These are phyloP conservation scores for Brenthis ino DNA, from an alignment of 2,888 invertebrate genomes.

Conservation along the genomic window DNA sequence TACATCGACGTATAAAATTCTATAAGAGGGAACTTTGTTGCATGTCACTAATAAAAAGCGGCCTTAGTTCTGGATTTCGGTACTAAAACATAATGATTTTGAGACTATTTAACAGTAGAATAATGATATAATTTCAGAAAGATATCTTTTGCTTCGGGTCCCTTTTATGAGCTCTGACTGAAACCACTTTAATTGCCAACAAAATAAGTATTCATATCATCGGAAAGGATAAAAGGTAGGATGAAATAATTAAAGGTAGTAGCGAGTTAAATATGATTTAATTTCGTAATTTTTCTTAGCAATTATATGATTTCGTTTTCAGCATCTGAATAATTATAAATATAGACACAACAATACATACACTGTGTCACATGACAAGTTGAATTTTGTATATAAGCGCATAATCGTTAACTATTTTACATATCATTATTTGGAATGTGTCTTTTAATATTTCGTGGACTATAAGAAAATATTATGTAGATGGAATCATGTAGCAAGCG, in stretches of 20 bases:
- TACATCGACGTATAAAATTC: conserved; percentile 24
- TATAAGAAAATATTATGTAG: conserved; percentile 44
- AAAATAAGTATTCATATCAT: too few relatives aligned
- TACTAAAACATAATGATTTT: background rate
- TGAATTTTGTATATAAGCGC: conserved; percentile 72
- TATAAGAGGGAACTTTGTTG: conserved; percentile 22
- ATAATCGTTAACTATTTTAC: conserved; percentile 65
- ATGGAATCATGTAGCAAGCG: conserved; percentile 55
- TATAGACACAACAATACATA: conserved; percentile 71
- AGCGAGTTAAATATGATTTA: conserved; percentile 82
- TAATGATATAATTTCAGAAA: too few relatives aligned
- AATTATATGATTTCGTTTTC: conserved; percentile 79
- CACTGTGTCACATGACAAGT: conserved; percentile 65
- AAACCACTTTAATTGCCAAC: too few relatives aligned
- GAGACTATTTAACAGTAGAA: too few relatives aligned
- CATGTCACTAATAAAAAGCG: conserved; percentile 17
- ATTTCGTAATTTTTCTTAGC: conserved; percentile 82
- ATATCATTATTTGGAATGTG: conserved; percentile 70
- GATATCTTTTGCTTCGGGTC: too few relatives aligned
- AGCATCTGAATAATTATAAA: conserved; percentile 77
- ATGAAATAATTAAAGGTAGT: conserved; percentile 45
- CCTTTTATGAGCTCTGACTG: too few relatives aligned
- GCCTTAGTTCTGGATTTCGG: conserved; percentile 11
- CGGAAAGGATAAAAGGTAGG: background rate
- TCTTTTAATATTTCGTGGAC: conserved; percentile 57